Evolutionary conservation across 2,888 invertebrate species (phyloP), one percentile per base, ranked within the genome.

Genomic region (Eupeodes latifasciatus): DNA sequence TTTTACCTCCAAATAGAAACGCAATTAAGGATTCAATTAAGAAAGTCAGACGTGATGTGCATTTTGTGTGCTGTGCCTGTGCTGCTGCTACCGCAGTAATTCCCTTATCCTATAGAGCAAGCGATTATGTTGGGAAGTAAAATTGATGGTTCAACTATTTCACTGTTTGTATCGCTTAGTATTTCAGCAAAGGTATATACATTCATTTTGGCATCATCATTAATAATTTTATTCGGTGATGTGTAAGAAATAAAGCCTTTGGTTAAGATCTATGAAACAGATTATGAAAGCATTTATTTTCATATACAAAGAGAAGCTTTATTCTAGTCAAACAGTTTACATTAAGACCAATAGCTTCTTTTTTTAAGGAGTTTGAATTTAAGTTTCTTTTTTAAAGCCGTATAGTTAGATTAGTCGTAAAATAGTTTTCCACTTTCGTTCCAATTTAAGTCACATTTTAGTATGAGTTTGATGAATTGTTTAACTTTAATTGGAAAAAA

Each of bases 11-110:
- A 64, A 81, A 81, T 84, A 84, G 87, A 88, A 81, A 81, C 80
- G 74, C 77, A 88, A 88, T 84, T 88, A 88, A 84, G 87, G 74
- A 88, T 88, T 88, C 87, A 88, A 88, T 88, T 88, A 84, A 84
- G 84, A 84, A 77, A 84, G 81, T 81, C 80, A 77, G 67, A 88
- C 87, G 87, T 88, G 84, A 88, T 84, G 81, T 77, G 87, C 76
- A 88, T 88, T 82, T 82, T 59, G 61, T 71, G 71, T 71, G 40
- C 27, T 40, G 12, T 19, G 67, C 34, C 51, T 27, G 40, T 40
- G 40, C 6, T 7, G 9, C 19, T 71, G 55, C 27, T 27, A 3
- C 27, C 27, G 27, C 3, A 27, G 19, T 40, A 55, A 40, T 55
- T 55, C 40, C 44, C 12, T 71, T 55, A 71, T 55, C 55, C 40